These are phyloP conservation scores for Hephaestus fuliginosus DNA, from an alignment of 2,797 vertebrate genomes.

Conservation along the genomic window DNA sequence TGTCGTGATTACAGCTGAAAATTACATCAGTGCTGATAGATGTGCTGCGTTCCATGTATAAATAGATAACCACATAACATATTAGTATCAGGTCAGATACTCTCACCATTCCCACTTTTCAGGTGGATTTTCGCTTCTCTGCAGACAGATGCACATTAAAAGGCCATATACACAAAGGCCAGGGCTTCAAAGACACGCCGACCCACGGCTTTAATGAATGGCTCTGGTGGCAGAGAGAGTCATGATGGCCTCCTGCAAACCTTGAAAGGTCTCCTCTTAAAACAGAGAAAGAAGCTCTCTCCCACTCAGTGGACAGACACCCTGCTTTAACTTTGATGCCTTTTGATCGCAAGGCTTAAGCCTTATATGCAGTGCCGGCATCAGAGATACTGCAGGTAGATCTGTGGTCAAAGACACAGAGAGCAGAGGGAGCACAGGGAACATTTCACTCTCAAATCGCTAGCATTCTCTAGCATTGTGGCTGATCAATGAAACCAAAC, in stretches of 20 bases:
- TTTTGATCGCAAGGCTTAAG: conserved; percentile 53
- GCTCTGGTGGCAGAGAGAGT: conserved; percentile 68
- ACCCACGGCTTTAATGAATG: conserved; percentile 70
- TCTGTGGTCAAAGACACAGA: conserved; percentile 6
- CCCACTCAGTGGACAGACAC: conserved; percentile 27
- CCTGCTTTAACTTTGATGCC: conserved; percentile 66
- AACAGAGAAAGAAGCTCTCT: conserved; percentile 35
- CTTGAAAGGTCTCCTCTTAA: conserved; percentile 70
- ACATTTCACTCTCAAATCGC: neutral
- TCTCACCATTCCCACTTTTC: conserved; percentile 18
- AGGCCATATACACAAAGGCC: conserved; percentile 69
- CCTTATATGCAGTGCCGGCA: neutral
- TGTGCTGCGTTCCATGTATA: neutral
- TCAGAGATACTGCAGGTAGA: neutral
- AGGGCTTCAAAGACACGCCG: conserved; percentile 82
- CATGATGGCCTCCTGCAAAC: conserved; percentile 59
- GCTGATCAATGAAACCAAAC: neutral
- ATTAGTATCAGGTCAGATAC: neutral
- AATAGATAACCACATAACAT: neutral
- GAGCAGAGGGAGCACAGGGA: neutral
- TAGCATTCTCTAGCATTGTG: neutral
- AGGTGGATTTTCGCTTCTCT: conserved; percentile 21
- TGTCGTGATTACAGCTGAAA: neutral
- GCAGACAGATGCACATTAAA: conserved; percentile 71
- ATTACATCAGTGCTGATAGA: neutral